These are phyloP conservation scores for Melanotaenia boesemani DNA, from an alignment of 2,797 vertebrate genomes.

Conservation along the genomic window DNA sequence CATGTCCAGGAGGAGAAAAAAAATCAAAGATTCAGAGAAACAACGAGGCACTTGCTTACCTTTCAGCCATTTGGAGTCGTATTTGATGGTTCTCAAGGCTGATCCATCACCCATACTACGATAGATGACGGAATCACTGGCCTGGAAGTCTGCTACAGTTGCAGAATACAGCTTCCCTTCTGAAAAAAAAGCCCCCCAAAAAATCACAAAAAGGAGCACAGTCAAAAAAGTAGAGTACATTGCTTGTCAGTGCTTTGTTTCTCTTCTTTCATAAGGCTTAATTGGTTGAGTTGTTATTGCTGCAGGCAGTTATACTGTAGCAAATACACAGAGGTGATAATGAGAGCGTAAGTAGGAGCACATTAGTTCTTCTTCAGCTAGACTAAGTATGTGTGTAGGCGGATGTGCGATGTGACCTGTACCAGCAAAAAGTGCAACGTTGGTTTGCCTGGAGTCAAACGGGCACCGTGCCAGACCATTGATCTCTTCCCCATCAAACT, in stretches of 20 bases:
- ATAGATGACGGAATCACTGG: slow-evolving; percentile 98
- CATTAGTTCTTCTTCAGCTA: slow-evolving; percentile 55
- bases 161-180: slow-evolving; percentile 98
- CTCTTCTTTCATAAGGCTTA: slow-evolving; percentile 53
- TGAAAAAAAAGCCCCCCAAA: slow-evolving; percentile 76
- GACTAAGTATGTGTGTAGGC: slow-evolving; percentile 37
- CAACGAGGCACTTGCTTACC: slow-evolving; percentile 79
- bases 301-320: slow-evolving; percentile 63
- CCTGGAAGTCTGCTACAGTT: slow-evolving; percentile 98
- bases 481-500: slow-evolving; percentile 99
- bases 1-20: slow-evolving; percentile 15
- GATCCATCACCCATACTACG: slow-evolving; percentile 99
- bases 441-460: slow-evolving; percentile 99
- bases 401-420: slow-evolving; percentile 71
- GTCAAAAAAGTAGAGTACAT: slow-evolving; percentile 31
- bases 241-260: slow-evolving; percentile 35
- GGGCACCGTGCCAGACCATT: slow-evolving; percentile 98
- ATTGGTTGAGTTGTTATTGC: slow-evolving; percentile 69
- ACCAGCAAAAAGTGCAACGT: slow-evolving; percentile 99
- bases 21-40: slow-evolving; percentile 26
- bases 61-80: slow-evolving; percentile 99
- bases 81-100: slow-evolving; percentile 98
- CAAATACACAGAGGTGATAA: slow-evolving; percentile 73
- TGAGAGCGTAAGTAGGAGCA: slow-evolving; percentile 64
- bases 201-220: slow-evolving; percentile 24